Evolutionary conservation across 1,140 invertebrate genomes (phyloP).

Genomic region (Laupala kohalensis): DNA sequence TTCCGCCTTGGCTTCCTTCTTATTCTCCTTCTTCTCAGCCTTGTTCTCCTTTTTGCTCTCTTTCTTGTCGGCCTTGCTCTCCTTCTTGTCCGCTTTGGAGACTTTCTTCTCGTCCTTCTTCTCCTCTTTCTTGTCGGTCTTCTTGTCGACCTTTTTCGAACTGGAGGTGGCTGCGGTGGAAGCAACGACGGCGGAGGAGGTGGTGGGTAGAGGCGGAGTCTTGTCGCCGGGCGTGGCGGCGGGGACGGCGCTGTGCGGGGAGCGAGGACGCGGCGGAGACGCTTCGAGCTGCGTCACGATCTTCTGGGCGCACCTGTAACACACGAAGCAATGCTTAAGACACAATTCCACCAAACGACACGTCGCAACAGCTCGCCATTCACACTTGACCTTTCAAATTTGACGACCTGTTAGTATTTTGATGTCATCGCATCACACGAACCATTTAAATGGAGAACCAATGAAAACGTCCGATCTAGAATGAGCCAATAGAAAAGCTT

Average conservation of each 20-base stretch:
- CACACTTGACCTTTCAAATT: no score
- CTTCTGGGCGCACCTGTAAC: slow-evolving; percentile 59
- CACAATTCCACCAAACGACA: no score
- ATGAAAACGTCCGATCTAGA: no score
- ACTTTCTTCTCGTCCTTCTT: slow-evolving; percentile 15
- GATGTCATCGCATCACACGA: no score
- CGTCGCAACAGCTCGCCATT: no score
- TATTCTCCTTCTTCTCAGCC: slow-evolving; percentile 11
- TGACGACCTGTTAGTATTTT: no score
- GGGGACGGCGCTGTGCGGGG: neutral
- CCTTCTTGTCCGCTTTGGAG: slow-evolving; percentile 16
- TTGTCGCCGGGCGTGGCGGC: slow-evolving; percentile 1
- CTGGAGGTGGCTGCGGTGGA: slow-evolving; percentile 15
- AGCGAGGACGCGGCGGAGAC: slow-evolving; percentile 27
- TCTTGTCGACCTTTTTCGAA: slow-evolving; percentile 16
- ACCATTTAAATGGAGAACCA: no score
- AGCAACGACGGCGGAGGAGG: neutral
- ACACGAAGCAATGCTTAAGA: neutral
- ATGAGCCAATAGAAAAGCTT: no score
- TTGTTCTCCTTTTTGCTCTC: slow-evolving; percentile 13
- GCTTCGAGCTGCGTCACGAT: slow-evolving; percentile 61
- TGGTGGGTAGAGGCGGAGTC: neutral
- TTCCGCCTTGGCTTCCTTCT: slow-evolving; percentile 11
- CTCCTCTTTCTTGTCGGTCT: slow-evolving; percentile 17
- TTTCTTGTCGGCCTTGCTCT: slow-evolving; percentile 17